A percentile compares a stretch with the other conserved stretches of the same genome.
Evolutionary conservation across 2,797 vertebrate species (phyloP).

Genomic region (Dendrocincla tyrannina): DNA sequence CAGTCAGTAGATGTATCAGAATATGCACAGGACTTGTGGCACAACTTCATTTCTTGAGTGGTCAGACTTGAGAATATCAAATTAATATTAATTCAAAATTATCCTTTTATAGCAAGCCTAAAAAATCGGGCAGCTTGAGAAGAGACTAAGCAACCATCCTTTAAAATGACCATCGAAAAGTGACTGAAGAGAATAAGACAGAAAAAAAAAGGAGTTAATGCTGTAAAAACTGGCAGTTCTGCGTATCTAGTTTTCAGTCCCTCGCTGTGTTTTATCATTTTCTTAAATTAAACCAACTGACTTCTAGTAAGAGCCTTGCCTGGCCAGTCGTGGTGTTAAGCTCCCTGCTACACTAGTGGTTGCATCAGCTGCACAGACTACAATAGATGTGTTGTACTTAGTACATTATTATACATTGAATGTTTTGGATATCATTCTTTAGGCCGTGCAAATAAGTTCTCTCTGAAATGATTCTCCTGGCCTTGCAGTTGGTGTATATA

Average conservation of each 20-base stretch:
- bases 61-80: neutral
- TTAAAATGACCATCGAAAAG: neutral
- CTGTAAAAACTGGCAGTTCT: neutral
- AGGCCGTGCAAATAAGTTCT: neutral
- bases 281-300: neutral
- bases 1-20: neutral
- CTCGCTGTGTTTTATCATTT: neutral
- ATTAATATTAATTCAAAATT: neutral
- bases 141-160: neutral
- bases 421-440: neutral
- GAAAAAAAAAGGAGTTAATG: neutral
- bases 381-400: neutral
- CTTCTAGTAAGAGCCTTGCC: neutral
- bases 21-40: neutral
- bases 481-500: neutral
- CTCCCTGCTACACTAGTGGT: neutral
- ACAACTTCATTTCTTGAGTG: neutral
- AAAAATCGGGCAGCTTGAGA: neutral
- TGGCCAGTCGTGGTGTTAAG: neutral
- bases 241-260: neutral
- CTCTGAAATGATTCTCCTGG: neutral
- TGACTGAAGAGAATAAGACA: neutral
- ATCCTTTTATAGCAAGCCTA: neutral
- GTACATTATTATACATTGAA: fast-evolving
- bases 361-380: neutral